Conservation (phyloP, 2,797 vertebrate genomes). For the Smutsia temminckii region DNA sequence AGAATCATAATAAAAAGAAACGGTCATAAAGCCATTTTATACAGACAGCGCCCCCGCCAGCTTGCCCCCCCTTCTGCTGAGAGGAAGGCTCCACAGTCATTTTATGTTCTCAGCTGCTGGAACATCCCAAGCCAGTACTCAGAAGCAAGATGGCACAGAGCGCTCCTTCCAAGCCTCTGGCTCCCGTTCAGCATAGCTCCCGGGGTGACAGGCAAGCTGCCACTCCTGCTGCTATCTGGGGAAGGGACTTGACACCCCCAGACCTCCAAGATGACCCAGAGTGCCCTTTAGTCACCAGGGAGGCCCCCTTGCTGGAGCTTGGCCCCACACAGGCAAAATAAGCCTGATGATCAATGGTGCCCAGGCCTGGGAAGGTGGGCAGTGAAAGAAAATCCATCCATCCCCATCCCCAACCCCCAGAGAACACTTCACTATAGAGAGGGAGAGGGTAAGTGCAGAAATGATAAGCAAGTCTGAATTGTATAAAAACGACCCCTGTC, state of each 20-base stretch:
- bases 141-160: conserved; percentile 72
- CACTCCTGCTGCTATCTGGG: conserved; percentile 33
- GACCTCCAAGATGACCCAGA: neutral
- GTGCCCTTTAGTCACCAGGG: neutral
- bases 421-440: conserved; percentile 71
- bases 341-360: neutral
- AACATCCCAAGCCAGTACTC: conserved; percentile 81
- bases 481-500: conserved; percentile 80
- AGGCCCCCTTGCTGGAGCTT: neutral
- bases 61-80: conserved; percentile 42
- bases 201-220: conserved; percentile 62
- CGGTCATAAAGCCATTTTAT: conserved; percentile 84
- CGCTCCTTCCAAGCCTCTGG: conserved; percentile 65
- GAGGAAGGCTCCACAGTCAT: conserved; percentile 70
- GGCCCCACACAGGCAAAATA: neutral
- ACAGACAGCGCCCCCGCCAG: conserved; percentile 77
- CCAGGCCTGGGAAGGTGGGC: neutral
- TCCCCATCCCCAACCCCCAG: conserved; percentile 48
- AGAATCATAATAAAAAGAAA: conserved; percentile 84
- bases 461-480: conserved; percentile 82
- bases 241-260: conserved; percentile 41
- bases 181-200: conserved; percentile 51
- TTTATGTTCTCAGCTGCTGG: conserved; percentile 85
- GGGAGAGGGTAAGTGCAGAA: conserved; percentile 77
- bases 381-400: neutral